Evolutionary conservation across 2,888 invertebrate genomes (phyloP), one percentile per base, ranked within the genome.

Genomic region (Drosophila cognata): DNA sequence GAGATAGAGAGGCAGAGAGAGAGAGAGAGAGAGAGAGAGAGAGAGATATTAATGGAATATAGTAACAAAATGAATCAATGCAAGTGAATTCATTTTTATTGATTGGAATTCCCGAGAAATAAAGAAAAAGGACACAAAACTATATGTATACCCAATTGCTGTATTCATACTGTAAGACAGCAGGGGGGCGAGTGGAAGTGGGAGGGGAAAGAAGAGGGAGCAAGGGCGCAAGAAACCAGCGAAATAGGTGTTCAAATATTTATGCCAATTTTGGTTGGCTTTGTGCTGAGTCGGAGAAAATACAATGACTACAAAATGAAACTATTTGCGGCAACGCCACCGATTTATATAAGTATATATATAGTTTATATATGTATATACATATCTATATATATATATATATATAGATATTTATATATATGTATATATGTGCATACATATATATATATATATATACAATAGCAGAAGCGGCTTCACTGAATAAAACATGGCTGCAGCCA

Each of bases 231-330:
- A 57, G 61, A 53, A 70, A 33, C 50, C 61, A 71, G 65, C 71
- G 41, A 72, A 68, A 77, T 71, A 77, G 77, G 68, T 83, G 77
- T 73, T 83, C 77, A 81, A 81, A 81, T 83, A 81, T 81, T 81
- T 77, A 81, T 81, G 81, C 77, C 83, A 81, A 81, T 80, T 82
- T 82, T 65, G 61, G 63, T 65, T 77, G 85, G 79, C 79, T 80
- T 76, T 77, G 51, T 81, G 81, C 87, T 79, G 73, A 89, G 81
- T 69, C 60, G 66, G 65, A 58, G 76, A 81, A 83, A 88, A 88
- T 73, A 88, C 85, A 86, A 86, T 86, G 82, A 82, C 81, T 82
- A 82, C 81, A 81, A 84, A 82, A 82, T 84, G 90, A 88, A 85
- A 85, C 90, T 88, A 85, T 90, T 90, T 88, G 87, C 74, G 78